Conservation (phyloP, 2,888 invertebrate genomes). For the Heliconius aoede region DNA sequence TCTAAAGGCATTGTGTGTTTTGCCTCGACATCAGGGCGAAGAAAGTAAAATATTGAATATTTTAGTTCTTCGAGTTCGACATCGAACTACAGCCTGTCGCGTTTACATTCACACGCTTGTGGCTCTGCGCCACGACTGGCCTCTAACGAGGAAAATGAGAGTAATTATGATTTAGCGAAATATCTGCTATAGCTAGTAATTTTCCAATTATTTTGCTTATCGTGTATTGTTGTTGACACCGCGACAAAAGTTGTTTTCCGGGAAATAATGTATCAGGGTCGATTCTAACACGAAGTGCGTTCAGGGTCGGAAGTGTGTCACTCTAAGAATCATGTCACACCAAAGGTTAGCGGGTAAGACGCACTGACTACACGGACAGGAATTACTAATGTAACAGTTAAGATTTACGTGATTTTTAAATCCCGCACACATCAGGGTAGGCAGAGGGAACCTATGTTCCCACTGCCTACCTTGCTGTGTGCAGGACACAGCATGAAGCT, state of each 20-base stretch:
- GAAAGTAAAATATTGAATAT: no score
- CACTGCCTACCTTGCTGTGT: no score
- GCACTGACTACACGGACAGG: neutral
- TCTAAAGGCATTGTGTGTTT: no score
- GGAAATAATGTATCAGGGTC: conserved; percentile 29
- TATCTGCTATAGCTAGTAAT: neutral
- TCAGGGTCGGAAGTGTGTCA: conserved; percentile 25
- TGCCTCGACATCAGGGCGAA: no score
- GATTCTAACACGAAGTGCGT: conserved; percentile 21
- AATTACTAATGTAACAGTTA: neutral
- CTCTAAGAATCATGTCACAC: conserved; percentile 9
- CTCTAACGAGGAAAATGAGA: neutral
- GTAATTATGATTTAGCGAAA: neutral
- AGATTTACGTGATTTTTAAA: no score
- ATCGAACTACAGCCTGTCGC: no score
- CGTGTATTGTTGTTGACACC: neutral
- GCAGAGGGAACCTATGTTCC: no score
- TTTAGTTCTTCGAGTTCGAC: no score
- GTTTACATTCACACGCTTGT: no score
- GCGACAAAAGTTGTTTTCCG: conserved; percentile 21
- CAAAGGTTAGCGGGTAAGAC: conserved; percentile 15
- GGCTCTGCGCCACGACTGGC: no score
- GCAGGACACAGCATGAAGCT: neutral
- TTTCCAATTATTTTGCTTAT: conserved; percentile 14
- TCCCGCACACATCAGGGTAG: no score